These are phyloP conservation scores for Polypedilum vanderplanki DNA, from an alignment of 1,140 invertebrate genomes.

Conservation along the genomic window DNA sequence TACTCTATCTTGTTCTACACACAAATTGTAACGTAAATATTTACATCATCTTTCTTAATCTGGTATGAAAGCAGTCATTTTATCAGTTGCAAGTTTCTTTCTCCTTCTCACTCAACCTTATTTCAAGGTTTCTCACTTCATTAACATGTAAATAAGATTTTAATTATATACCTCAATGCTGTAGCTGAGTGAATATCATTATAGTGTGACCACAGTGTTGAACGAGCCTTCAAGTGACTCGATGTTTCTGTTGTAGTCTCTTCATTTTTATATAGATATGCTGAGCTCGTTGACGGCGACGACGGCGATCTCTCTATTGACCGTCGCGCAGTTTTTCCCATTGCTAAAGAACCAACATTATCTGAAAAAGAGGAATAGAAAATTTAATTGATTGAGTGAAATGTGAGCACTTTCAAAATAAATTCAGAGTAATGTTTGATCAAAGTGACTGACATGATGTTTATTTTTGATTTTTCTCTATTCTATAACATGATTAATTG, in stretches of 20 bases:
- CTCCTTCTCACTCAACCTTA: not conserved
- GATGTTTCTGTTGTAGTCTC: constrained; percentile 32
- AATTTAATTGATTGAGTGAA: not conserved
- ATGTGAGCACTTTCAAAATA: not conserved
- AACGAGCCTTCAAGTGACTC: not conserved
- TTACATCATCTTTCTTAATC: too few relatives aligned
- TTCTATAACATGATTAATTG: not conserved
- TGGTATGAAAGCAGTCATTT: too few relatives aligned
- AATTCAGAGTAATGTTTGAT: not conserved
- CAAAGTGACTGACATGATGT: not conserved
- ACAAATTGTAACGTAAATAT: too few relatives aligned
- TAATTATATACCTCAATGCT: not conserved
- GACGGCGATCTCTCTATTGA: constrained; percentile 40
- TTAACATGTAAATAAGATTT: not conserved
- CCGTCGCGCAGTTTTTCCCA: constrained; percentile 45
- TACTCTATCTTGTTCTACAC: too few relatives aligned
- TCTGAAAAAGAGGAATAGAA: not conserved
- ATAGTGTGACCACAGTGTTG: not conserved
- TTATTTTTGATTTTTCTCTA: not conserved
- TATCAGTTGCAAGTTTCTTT: too few relatives aligned
- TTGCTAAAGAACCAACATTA: constrained; percentile 42
- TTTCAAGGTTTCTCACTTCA: not conserved
- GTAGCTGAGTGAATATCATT: not conserved
- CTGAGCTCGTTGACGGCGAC: constrained; percentile 34
- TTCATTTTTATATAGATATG: constrained; percentile 16